Conservation (phyloP, 2,797 vertebrate species). For the Eptatretus atami region DNA sequence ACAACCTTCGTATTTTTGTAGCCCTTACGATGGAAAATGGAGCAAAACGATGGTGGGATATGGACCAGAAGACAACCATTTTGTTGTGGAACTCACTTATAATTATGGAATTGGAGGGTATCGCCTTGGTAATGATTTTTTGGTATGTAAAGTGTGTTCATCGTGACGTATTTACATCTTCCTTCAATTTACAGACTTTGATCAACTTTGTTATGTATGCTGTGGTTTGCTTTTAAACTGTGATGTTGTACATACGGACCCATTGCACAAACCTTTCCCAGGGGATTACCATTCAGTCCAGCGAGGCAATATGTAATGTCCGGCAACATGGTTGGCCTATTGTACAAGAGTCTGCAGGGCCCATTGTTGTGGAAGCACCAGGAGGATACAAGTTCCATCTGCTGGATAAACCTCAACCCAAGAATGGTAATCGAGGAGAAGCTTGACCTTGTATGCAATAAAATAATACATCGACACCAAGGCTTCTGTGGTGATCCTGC, state of each 20-base stretch:
- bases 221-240: too few relatives aligned
- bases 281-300: conserved; percentile 59
- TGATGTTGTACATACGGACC: too few relatives aligned
- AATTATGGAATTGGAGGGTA: conserved; percentile 75
- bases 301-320: conserved; percentile 46
- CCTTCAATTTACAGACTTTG: too few relatives aligned
- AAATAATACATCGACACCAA: too few relatives aligned
- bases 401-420: conserved; percentile 26
- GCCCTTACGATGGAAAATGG: conserved; percentile 89
- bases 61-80: conserved; percentile 56
- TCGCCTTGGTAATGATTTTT: conserved; percentile 54
- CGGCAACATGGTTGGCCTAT: conserved; percentile 46
- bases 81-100: conserved; percentile 73
- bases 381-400: conserved; percentile 69
- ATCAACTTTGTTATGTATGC: too few relatives aligned
- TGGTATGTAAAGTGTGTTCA: conserved; percentile 21
- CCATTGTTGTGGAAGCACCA: conserved; percentile 44
- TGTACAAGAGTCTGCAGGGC: conserved; percentile 20
- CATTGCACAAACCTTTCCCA: conserved; percentile 10
- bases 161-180: too few relatives aligned
- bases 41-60: conserved; percentile 97
- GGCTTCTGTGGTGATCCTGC: too few relatives aligned
- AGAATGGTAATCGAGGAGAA: conserved; percentile 19
- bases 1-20: conserved; percentile 12
- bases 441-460: too few relatives aligned